Conservation (phyloP, 2,113 vertebrate species). For the Myocastor coypus region DNA sequence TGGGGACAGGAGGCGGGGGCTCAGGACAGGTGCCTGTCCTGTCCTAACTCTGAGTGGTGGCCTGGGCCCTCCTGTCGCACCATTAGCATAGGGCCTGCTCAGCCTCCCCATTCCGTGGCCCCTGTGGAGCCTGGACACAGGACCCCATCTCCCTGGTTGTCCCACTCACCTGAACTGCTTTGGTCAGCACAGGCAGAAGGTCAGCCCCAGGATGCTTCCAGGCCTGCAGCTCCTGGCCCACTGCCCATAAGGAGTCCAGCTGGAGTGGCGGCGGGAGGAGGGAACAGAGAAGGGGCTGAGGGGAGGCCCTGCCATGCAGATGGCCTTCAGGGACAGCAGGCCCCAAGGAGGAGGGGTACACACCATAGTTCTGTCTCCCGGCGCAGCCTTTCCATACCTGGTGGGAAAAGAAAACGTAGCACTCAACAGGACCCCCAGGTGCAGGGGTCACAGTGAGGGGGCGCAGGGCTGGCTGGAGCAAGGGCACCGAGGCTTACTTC, state of each 20-base stretch:
- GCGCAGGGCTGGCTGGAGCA: not conserved
- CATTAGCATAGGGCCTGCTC: not conserved
- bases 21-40: not conserved
- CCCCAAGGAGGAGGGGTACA: constrained; percentile 50
- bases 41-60: not conserved
- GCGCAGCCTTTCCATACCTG: constrained; percentile 92
- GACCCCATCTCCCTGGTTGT: not conserved
- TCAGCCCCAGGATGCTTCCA: constrained; percentile 84
- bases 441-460: not conserved
- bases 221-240: constrained; percentile 88
- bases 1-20: constrained; percentile 67
- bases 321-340: not conserved
- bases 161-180: constrained; percentile 89
- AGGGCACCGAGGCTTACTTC: constrained; percentile 85
- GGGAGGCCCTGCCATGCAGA: not conserved
- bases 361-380: constrained; percentile 93
- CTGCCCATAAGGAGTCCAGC: constrained; percentile 95
- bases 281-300: not conserved
- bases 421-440: not conserved
- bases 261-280: constrained; percentile 77
- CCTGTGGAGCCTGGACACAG: not conserved
- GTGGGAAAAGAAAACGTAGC: not conserved
- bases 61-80: not conserved
- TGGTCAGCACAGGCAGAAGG: constrained; percentile 85
- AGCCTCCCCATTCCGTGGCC: not conserved